A percentile compares a stretch with the other conserved stretches of the same genome.
Evolutionary conservation across 92 coral and sea anemone genomes (phyloP).

Genomic region (Parazoanthus atlanticus): DNA sequence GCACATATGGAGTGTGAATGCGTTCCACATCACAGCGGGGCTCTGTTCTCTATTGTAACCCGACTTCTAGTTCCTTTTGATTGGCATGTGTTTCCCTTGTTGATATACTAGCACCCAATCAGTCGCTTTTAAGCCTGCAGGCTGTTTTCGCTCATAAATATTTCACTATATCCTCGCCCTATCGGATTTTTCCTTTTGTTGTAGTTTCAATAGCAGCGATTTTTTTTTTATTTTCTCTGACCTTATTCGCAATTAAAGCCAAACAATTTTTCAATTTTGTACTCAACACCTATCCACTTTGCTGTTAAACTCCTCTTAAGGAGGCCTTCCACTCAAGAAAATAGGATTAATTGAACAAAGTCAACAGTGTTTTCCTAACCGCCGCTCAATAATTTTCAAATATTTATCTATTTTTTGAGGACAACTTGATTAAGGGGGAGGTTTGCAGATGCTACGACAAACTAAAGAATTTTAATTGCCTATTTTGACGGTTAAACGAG

Average conservation of each 20-base stretch:
- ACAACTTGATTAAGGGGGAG: constrained; percentile 90
- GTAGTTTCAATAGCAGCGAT: constrained; percentile 78
- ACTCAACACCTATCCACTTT: constrained; percentile 19
- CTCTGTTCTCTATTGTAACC: constrained; percentile 87
- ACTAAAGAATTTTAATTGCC: constrained; percentile 92
- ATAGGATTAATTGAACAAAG: constrained; percentile 78
- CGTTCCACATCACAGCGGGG: constrained; percentile 78
- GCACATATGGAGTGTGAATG: constrained; percentile 71
- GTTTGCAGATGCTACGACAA: constrained; percentile 76
- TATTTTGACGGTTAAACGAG: constrained; percentile 86
- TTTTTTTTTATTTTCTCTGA: constrained; percentile 77
- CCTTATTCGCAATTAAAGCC: constrained; percentile 84
- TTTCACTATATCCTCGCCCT: constrained; percentile 91
- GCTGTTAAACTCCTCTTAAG: constrained; percentile 19
- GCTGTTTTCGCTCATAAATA: constrained; percentile 84
- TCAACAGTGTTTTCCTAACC: constrained; percentile 82
- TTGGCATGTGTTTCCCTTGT: constrained; percentile 87
- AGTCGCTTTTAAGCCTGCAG: constrained; percentile 80
- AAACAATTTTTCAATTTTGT: constrained; percentile 52
- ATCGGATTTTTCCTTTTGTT: constrained; percentile 88
- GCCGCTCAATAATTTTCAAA: constrained; percentile 85
- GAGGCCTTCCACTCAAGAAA: not conserved
- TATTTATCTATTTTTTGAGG: constrained; percentile 82
- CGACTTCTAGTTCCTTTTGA: constrained; percentile 83
- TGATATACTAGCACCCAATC: constrained; percentile 93